These are phyloP conservation scores for Mactra quadrangularis DNA, from an alignment of 1,140 invertebrate genomes.

Conservation along the genomic window DNA sequence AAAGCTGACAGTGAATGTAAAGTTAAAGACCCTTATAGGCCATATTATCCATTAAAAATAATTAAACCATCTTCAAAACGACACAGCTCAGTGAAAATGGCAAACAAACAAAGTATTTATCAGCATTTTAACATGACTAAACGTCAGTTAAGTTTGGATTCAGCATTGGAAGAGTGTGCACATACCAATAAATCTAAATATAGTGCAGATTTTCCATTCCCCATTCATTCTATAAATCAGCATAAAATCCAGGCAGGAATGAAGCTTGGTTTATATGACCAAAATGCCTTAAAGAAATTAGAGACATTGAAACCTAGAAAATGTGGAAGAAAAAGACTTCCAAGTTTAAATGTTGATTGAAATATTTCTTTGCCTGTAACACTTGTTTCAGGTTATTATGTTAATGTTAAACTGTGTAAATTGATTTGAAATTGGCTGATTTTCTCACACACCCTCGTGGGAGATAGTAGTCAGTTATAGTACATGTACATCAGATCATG, in stretches of 20 bases:
- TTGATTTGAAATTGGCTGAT: neutral
- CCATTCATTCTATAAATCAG: conserved; percentile 69
- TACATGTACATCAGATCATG: too few species aligned
- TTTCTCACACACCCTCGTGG: too few species aligned
- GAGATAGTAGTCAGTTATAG: too few species aligned
- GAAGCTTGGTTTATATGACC: conserved; percentile 77
- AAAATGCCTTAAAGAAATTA: conserved; percentile 59
- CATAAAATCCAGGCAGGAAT: conserved; percentile 73
- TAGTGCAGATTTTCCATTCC: conserved; percentile 74
- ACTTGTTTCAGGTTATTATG: too few species aligned
- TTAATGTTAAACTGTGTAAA: too few species aligned
- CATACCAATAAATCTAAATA: conserved; percentile 10
- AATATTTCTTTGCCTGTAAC: too few species aligned
- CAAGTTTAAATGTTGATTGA: neutral
- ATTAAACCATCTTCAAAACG: neutral
- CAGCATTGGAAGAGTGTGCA: neutral
- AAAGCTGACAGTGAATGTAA: too few species aligned
- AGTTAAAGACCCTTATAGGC: neutral
- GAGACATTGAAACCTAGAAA: conserved; percentile 19
- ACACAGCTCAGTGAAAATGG: neutral
- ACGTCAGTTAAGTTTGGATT: conserved; percentile 29
- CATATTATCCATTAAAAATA: neutral
- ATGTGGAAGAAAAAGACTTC: neutral
- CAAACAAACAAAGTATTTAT: conserved; percentile 41
- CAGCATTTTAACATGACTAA: conserved; percentile 44